Base-by-base conservation (phyloP, 2,888 invertebrate genomes). In the Sturmia bella region DNA sequence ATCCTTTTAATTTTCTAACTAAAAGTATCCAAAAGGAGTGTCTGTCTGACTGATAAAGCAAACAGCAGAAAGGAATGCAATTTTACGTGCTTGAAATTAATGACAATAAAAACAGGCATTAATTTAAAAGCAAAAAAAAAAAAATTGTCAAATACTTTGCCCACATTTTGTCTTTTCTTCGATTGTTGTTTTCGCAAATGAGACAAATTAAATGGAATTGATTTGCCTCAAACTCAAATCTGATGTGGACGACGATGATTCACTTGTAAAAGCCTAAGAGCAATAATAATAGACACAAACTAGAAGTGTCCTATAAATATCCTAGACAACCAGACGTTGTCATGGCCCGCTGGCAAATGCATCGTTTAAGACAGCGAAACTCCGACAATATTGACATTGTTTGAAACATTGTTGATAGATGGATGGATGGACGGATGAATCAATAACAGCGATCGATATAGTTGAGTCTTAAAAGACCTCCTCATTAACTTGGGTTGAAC, bases 271-370 rank as follows among this genome's bases (percentile, higher is more conserved):
- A 5, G 2, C 37, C 5, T 32, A 32, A 39, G 0, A 27, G 37
- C 12, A 48, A 52, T 43, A 52, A 43, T 7, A 32, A 7, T 15
- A 43, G 41, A 19, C 3, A n/a, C n/a, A 21, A 43, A 15, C 24
- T 6, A 15, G 57, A 68, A 43, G 27, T 76, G 61, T 73, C 81
- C 76, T 81, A 81, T 76, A 74, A 77, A 77, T 81, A 77, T 77
- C 77, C 73, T 69, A 81, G 81, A 81, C 81, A 81, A 54, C 6
- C 32, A 74, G 81, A 56, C 77, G 72, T 69, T 63, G 43, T 57
- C 41, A 39, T 75, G 32, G 19, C 3, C 54, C 13, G 39, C 48
- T 48, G 15, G 54, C 13, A 50, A 72, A 52, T 52, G 27, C 27
- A n/a, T n/a, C n/a, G 43, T 24, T 59, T 41, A 12, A 59, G 37